phyloP scores from a whole-genome alignment of 2,888 invertebrate species.

The Xylota segnis region DNA sequence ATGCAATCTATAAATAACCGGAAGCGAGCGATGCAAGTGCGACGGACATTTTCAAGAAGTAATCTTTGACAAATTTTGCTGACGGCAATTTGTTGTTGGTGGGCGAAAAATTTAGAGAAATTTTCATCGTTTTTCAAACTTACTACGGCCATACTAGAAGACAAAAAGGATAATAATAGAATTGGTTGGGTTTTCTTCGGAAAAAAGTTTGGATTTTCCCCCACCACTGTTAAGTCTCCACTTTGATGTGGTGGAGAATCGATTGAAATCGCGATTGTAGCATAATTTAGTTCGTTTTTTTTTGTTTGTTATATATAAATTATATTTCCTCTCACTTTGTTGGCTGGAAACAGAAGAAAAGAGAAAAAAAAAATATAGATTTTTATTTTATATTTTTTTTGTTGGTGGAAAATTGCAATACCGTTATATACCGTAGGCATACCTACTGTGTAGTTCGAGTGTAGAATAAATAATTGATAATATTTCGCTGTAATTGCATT shows the following conservation, averaged over 20 bases:
- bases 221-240: conserved; percentile 57
- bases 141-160: conserved; percentile 14
- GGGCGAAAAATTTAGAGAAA: conserved; percentile 41
- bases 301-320: conserved; percentile 13
- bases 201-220: conserved; percentile 36
- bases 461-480: conserved; percentile 27
- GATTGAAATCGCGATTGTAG: conserved; percentile 50
- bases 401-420: conserved; percentile 56
- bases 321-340: conserved; percentile 11
- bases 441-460: conserved; percentile 17
- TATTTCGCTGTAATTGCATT: conserved; percentile 29
- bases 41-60: conserved; percentile 68
- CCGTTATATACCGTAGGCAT: conserved; percentile 4
- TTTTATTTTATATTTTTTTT: conserved; percentile 7
- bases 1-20: conserved; percentile 70
- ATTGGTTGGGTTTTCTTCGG: conserved; percentile 24
- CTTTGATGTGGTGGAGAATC: conserved; percentile 67
- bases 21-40: conserved; percentile 60
- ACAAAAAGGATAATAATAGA: conserved; percentile 57
- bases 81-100: conserved; percentile 32
- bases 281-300: conserved; percentile 39
- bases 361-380: conserved; percentile 8
- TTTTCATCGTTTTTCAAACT: conserved; percentile 43
- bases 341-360: too few species aligned
- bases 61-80: conserved; percentile 71